phyloP scores from a whole-genome alignment of 2,888 invertebrate genomes.

The Drosophila quinaria region DNA sequence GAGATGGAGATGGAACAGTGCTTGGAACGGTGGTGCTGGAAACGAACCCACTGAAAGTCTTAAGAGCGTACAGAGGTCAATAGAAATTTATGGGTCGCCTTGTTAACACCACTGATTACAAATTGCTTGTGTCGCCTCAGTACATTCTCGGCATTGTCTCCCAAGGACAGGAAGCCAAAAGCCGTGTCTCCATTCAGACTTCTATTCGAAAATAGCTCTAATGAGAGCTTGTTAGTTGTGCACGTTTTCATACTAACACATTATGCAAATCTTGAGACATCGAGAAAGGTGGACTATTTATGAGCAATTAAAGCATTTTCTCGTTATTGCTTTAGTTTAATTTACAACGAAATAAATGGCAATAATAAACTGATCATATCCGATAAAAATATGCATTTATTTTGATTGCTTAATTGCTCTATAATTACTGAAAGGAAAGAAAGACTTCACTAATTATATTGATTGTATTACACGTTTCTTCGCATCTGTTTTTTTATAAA shows the following conservation, averaged over 20 bases:
- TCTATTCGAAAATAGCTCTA: slow-evolving; percentile 9
- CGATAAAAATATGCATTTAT: neutral
- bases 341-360: neutral
- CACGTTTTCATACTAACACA: neutral
- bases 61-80: slow-evolving; percentile 67
- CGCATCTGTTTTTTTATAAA: too few relatives aligned
- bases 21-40: neutral
- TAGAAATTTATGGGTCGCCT: slow-evolving; percentile 73
- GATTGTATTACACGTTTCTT: too few relatives aligned
- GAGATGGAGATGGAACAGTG: slow-evolving; percentile 4
- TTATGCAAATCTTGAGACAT: slow-evolving; percentile 15
- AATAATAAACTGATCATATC: neutral
- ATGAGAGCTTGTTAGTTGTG: slow-evolving; percentile 40
- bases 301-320: slow-evolving; percentile 6
- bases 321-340: slow-evolving; percentile 4
- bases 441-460: too few relatives aligned
- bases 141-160: neutral
- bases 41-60: slow-evolving; percentile 18
- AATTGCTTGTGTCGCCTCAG: slow-evolving; percentile 58
- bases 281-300: slow-evolving; percentile 1
- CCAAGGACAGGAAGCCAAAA: slow-evolving; percentile 28
- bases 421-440: too few relatives aligned
- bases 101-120: slow-evolving; percentile 82
- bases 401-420: too few relatives aligned
- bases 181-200: slow-evolving; percentile 21